These are phyloP conservation scores for Gasteruption jaculator DNA, from an alignment of 2,888 invertebrate species.

Conservation along the genomic window DNA sequence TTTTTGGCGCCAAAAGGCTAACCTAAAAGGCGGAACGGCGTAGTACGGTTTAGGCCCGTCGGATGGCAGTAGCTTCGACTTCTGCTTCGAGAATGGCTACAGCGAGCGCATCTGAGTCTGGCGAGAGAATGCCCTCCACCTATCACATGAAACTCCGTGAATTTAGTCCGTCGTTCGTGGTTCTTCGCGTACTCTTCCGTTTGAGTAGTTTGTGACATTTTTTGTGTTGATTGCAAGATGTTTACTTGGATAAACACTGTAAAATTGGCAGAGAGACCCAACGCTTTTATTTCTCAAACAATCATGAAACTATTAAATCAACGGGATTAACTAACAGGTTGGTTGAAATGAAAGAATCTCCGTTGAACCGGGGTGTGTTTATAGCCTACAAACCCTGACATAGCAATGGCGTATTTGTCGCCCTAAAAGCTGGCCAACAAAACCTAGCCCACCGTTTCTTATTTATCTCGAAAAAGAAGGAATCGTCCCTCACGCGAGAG, in stretches of 20 bases:
- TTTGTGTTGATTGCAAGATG: slow-evolving; percentile 55
- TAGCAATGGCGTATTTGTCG: slow-evolving; percentile 47
- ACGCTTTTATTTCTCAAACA: slow-evolving; percentile 38
- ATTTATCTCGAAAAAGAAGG: too few species aligned
- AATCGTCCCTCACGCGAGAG: background rate
- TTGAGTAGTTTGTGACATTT: slow-evolving; percentile 48
- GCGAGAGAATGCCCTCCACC: too few species aligned
- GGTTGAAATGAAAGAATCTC: slow-evolving; percentile 24
- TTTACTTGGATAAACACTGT: slow-evolving; percentile 54
- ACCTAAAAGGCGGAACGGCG: too few species aligned
- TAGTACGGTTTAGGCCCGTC: too few species aligned
- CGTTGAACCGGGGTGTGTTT: slow-evolving; percentile 39
- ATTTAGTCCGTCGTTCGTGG: slow-evolving; percentile 36
- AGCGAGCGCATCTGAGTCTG: too few species aligned
- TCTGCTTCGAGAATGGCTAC: too few species aligned
- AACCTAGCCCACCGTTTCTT: slow-evolving; percentile 12
- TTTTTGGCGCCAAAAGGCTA: too few species aligned
- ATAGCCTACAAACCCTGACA: slow-evolving; percentile 49
- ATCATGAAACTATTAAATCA: slow-evolving; percentile 38
- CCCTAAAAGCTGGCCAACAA: slow-evolving; percentile 30
- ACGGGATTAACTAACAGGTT: slow-evolving; percentile 41
- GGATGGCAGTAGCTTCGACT: too few species aligned
- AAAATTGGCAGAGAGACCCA: slow-evolving; percentile 41
- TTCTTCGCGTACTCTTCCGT: slow-evolving; percentile 45
- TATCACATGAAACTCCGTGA: too few species aligned